Evolutionary conservation across 1,140 invertebrate genomes (phyloP), one percentile per base, ranked within the genome.

Genomic region (Drosophila kikkawai): DNA sequence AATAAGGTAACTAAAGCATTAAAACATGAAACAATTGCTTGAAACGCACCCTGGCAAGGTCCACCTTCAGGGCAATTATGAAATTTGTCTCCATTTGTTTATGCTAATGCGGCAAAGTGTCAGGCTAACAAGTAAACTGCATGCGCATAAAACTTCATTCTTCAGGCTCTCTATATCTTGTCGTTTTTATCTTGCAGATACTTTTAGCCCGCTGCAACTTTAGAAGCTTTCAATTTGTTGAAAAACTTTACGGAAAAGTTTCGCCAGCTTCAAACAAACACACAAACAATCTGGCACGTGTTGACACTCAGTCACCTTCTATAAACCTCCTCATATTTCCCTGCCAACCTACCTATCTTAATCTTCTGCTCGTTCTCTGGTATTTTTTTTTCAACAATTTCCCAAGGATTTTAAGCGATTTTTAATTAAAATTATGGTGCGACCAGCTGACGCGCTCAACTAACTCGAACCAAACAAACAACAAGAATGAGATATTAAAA

Each of bases 361-460:
- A 69, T 68, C 37, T 68, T 1, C 22, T 51, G 15, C 26, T 22
- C 13, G 22, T 47, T 57, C 19, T 32, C 13, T 39, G 26, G 53
- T 39, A 39, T 56, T 44, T 32, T 42, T 32, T 42, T 47, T 34
- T 13, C 4, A 81, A 67, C 51, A 74, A 80, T 69, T 74, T 82
- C 17, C 17, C 73, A 83, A 78, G 80, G 78, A 84, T 90, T 88
- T 88, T 80, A 90, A 88, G 86, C 80, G 85, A 80, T 81, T 90
- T 88, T 88, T 88, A 88, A 88, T 88, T 88, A 88, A 88, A 88
- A 90, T 88, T 84, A 80, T 77, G 77, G 77, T 73, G 32, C 70
- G 53, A 50, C 79, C 83, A 87, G 80, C 65, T 88, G 83, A 48
- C 73, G 64, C 81, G 36, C 71, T 65, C 39, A 77, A 82, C 64